A percentile compares a stretch with the other conserved stretches of the same genome.
phyloP scores from a whole-genome alignment of 2,888 invertebrate species.

The Eurytoma adleriae region DNA sequence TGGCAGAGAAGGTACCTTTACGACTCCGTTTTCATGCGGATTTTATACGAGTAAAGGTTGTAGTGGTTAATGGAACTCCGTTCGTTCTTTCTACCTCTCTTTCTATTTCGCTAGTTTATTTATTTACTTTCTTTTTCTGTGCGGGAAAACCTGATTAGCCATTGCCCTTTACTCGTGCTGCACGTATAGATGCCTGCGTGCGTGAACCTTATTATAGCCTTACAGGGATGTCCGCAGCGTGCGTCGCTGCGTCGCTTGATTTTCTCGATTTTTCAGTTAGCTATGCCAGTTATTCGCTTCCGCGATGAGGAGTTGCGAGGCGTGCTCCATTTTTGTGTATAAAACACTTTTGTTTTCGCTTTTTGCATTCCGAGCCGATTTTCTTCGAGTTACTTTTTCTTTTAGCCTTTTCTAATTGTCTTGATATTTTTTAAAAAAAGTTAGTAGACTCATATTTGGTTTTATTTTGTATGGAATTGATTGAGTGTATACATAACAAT shows the following conservation, averaged over 20 bases:
- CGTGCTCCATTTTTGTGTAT: too few relatives aligned
- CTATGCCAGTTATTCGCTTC: not conserved
- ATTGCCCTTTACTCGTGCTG: conserved; percentile 29
- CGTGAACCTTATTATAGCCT: not conserved
- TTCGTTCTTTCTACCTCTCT: too few relatives aligned
- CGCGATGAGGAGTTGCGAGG: not conserved
- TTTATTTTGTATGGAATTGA: too few relatives aligned
- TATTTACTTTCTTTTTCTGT: not conserved
- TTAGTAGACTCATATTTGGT: too few relatives aligned
- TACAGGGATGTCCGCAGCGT: not conserved
- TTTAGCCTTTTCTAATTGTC: too few relatives aligned
- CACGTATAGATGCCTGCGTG: conserved; percentile 35
- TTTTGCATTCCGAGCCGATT: not conserved
- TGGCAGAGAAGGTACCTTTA: too few relatives aligned
- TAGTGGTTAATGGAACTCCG: too few relatives aligned
- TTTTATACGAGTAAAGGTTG: too few relatives aligned
- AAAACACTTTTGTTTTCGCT: not conserved
- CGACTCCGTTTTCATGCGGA: too few relatives aligned
- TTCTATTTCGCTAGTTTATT: not conserved
- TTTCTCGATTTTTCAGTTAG: not conserved
- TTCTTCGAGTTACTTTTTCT: too few relatives aligned
- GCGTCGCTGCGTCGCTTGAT: not conserved
- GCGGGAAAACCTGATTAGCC: conserved; percentile 41
- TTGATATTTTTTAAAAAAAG: too few relatives aligned
- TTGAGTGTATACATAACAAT: too few relatives aligned